Conservation (phyloP, 1,140 invertebrate species). For the Hirudo medicinalis region DNA sequence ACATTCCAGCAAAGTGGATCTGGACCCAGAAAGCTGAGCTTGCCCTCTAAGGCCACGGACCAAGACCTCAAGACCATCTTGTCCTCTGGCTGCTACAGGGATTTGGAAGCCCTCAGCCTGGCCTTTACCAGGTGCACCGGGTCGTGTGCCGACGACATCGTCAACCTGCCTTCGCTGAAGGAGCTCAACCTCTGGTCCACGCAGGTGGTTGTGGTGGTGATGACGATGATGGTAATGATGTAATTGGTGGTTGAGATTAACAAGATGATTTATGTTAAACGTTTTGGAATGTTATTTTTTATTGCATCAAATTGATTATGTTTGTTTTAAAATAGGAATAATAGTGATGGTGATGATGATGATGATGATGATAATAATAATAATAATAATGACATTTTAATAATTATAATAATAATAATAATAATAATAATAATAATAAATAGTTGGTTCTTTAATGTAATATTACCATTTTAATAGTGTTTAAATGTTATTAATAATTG, state of each 20-base stretch:
- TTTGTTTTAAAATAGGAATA: too few relatives aligned
- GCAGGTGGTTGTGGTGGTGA: neutral
- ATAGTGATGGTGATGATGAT: too few relatives aligned
- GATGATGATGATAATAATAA: too few relatives aligned
- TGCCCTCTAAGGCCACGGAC: neutral
- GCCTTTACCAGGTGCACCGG: conserved; percentile 5
- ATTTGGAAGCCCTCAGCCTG: neutral
- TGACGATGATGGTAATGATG: neutral
- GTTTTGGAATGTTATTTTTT: too few relatives aligned
- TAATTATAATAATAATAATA: too few relatives aligned
- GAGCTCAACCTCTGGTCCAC: conserved; percentile 12
- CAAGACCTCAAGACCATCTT: neutral
- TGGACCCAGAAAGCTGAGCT: neutral
- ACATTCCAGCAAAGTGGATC: neutral
- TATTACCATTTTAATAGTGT: too few relatives aligned
- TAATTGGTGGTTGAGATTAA: neutral
- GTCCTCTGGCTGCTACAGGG: neutral
- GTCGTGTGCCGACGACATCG: neutral
- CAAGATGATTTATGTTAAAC: too few relatives aligned
- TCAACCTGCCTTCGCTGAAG: neutral
- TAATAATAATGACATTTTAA: too few relatives aligned
- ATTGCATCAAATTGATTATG: too few relatives aligned
- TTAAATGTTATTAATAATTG: too few relatives aligned
- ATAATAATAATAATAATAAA: too few relatives aligned
- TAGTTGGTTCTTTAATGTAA: too few relatives aligned